These are phyloP conservation scores for Catocala nupta DNA, from an alignment of 2,888 invertebrate species.

Conservation along the genomic window DNA sequence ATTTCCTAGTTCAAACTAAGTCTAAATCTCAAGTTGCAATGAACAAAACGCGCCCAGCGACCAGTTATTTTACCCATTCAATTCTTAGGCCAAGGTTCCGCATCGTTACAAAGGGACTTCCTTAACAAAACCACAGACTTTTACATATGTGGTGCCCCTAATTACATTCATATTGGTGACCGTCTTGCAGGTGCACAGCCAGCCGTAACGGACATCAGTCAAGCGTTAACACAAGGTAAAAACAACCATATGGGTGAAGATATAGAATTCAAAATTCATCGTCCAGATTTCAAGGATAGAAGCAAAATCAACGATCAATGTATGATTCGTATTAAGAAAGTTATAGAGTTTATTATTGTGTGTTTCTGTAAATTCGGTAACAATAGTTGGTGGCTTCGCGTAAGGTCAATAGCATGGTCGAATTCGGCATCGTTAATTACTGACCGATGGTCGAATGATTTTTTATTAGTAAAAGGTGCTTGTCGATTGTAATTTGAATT, in stretches of 20 bases:
- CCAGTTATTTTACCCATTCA: conserved; percentile 46
- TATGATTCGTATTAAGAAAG: conserved; percentile 67
- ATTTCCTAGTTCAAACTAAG: neutral
- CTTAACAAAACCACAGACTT: conserved; percentile 77
- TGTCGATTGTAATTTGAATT: conserved; percentile 55
- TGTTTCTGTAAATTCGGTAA: conserved; percentile 60
- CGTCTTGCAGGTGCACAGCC: conserved; percentile 79
- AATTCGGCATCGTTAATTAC: conserved; percentile 82
- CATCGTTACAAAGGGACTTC: conserved; percentile 68
- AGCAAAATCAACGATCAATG: conserved; percentile 62
- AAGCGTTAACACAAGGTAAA: conserved; percentile 60
- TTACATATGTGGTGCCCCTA: conserved; percentile 74
- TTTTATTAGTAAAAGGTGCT: conserved; percentile 58
- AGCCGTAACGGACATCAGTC: conserved; percentile 78
- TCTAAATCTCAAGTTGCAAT: conserved; percentile 29
- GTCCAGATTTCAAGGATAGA: conserved; percentile 62
- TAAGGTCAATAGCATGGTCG: conserved; percentile 82
- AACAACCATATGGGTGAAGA: conserved; percentile 18
- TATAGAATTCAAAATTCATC: conserved; percentile 49
- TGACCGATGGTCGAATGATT: conserved; percentile 63
- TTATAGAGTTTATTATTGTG: conserved; percentile 65
- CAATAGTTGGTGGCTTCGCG: conserved; percentile 63
- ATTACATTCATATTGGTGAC: conserved; percentile 85
- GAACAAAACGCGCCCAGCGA: conserved; percentile 23
- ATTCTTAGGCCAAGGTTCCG: conserved; percentile 50